Evolutionary conservation across 1,140 invertebrate species (phyloP), one percentile per base, ranked within the genome.

Genomic region (Drosophila tropicalis): DNA sequence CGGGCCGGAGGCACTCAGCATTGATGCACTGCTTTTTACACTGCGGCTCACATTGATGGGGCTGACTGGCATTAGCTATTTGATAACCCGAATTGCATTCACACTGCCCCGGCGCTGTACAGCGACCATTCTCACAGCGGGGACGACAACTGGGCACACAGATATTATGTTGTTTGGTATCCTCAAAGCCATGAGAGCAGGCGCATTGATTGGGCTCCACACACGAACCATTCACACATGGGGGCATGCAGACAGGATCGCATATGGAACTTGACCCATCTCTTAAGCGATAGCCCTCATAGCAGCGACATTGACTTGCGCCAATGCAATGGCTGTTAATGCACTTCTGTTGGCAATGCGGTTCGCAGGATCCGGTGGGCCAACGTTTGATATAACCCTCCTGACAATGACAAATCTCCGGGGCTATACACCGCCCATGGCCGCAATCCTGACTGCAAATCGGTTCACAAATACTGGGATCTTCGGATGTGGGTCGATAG

Each of bases 11-110:
- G 67, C 94, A 95, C 2, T 90, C 75, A 32, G 93, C 93, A 73
- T 94, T 94, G 34, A 94, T 80, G 13, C 94, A 94, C 75, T 94
- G 51, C 3, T 13, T 93, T 0, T 73, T 70, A 73, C 94, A 95
- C 7, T 92, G 93, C 6, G 51, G 12, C 6, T 54, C 77, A 73
- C 54, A 47, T 81, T 87, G 10, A 80, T 44, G 3, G 80, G 85
- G 80, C 3, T 10, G 3, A 29, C 55, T 77, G 22, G 92, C 76
- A 13, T 92, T 84, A 58, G 92, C 12, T 79, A 36, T 92, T 29
- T 6, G n/a, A 17, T 83, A 77, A 0, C 91, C 91, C 7, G 72
- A 66, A 34, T 61, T 32, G 61, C 91, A 92, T 1, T 86, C 73
- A 19, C 91, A 92, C 0, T 62, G 77, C 12, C 85, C 89, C 0